Evolutionary conservation across 2,113 vertebrate species (phyloP).

Genomic region (Salminus brasiliensis): DNA sequence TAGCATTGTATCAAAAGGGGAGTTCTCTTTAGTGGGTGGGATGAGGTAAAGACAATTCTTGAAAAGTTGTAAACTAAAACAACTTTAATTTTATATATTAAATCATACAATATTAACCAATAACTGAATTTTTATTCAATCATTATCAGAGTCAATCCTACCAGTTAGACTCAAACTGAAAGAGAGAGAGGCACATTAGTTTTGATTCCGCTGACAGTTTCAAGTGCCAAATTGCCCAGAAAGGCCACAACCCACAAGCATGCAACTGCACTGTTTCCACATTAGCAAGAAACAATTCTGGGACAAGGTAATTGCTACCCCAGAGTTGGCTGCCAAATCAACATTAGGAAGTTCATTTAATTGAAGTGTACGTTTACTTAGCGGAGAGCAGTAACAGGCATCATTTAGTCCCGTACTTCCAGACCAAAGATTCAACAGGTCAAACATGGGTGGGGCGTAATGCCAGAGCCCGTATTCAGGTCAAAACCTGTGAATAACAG

Average conservation of each 20-base stretch:
- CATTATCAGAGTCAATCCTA: too few relatives aligned
- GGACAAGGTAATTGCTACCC: background rate
- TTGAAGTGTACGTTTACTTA: background rate
- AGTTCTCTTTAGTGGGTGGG: too few relatives aligned
- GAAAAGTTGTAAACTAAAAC: too few relatives aligned
- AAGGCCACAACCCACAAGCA: background rate
- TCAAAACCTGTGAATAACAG: background rate
- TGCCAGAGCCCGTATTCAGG: background rate
- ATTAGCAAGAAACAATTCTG: background rate
- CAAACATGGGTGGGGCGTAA: background rate
- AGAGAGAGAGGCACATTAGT: background rate
- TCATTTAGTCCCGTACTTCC: background rate
- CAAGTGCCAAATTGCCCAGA: background rate
- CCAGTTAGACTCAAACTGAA: too few relatives aligned
- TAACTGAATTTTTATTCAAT: too few relatives aligned
- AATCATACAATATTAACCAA: too few relatives aligned
- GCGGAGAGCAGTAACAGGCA: background rate
- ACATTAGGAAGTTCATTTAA: background rate
- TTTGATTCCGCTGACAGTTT: background rate
- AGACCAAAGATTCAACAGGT: slow-evolving; percentile 8
- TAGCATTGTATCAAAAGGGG: too few relatives aligned
- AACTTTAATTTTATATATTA: too few relatives aligned
- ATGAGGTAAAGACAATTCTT: too few relatives aligned
- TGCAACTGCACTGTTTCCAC: background rate
- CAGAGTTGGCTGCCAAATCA: background rate